phyloP scores from a whole-genome alignment of 2,113 vertebrate species.

The Nicator chloris region DNA sequence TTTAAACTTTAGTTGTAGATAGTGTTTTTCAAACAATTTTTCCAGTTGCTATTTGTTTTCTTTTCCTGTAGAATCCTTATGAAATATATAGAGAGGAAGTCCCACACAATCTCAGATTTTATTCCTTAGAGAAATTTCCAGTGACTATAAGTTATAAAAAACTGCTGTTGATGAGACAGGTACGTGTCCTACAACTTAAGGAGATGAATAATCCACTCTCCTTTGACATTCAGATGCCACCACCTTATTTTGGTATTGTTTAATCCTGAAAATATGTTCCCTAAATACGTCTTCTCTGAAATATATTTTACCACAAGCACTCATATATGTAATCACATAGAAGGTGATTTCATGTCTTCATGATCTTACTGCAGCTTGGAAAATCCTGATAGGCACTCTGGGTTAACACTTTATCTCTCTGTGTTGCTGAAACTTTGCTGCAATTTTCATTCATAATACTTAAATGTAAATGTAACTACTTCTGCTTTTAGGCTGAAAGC shows the following conservation, averaged over 20 bases:
- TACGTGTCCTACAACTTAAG: neutral
- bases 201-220: neutral
- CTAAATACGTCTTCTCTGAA: neutral
- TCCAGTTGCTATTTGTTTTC: neutral
- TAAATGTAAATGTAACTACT: neutral
- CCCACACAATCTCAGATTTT: neutral
- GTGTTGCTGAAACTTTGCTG: neutral
- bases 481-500: neutral
- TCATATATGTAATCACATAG: neutral
- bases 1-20: neutral
- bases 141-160: neutral
- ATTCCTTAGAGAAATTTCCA: neutral
- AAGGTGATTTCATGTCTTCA: neutral
- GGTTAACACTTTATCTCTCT: neutral
- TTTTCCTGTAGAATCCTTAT: neutral
- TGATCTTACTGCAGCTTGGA: neutral
- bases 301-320: neutral
- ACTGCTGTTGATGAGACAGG: neutral
- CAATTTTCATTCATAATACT: neutral
- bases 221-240: neutral
- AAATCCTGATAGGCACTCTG: neutral
- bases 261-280: neutral
- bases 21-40: neutral
- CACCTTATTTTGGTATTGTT: neutral
- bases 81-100: neutral